These are phyloP conservation scores for Caenorhabditis zanzibari DNA, from an alignment of 2,888 invertebrate species.

Conservation along the genomic window DNA sequence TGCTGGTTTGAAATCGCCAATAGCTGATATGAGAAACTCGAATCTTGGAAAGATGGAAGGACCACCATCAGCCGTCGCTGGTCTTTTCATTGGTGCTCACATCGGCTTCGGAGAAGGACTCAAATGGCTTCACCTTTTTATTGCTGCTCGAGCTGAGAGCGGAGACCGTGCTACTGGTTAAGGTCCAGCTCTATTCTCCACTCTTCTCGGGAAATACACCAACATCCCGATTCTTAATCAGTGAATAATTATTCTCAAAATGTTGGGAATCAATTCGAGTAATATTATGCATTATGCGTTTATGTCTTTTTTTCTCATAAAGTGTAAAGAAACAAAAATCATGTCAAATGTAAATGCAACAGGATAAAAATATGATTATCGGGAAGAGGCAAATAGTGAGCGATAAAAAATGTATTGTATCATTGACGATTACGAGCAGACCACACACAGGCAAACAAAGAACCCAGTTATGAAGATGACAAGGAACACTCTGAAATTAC, in stretches of 20 bases:
- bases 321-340: too few species aligned
- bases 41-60: slow-evolving; percentile 85
- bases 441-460: slow-evolving; percentile 74
- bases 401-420: neutral
- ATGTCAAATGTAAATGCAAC: too few species aligned
- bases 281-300: neutral
- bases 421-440: slow-evolving; percentile 55
- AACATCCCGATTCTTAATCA: slow-evolving; percentile 79
- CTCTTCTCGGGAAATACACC: slow-evolving; percentile 90
- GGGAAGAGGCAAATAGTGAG: neutral
- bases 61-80: slow-evolving; percentile 93
- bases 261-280: neutral
- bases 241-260: too few species aligned
- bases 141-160: slow-evolving; percentile 90
- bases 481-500: slow-evolving; percentile 72
- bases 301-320: too few species aligned
- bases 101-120: slow-evolving; percentile 86
- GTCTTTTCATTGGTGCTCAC: slow-evolving; percentile 91
- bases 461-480: slow-evolving; percentile 72
- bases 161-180: slow-evolving; percentile 81
- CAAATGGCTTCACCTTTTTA: slow-evolving; percentile 93
- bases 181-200: slow-evolving; percentile 90
- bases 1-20: slow-evolving; percentile 90
- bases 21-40: slow-evolving; percentile 96
- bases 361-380: neutral